phyloP scores from a whole-genome alignment of 2,113 vertebrate genomes.

The Aptenodytes forsteri region DNA sequence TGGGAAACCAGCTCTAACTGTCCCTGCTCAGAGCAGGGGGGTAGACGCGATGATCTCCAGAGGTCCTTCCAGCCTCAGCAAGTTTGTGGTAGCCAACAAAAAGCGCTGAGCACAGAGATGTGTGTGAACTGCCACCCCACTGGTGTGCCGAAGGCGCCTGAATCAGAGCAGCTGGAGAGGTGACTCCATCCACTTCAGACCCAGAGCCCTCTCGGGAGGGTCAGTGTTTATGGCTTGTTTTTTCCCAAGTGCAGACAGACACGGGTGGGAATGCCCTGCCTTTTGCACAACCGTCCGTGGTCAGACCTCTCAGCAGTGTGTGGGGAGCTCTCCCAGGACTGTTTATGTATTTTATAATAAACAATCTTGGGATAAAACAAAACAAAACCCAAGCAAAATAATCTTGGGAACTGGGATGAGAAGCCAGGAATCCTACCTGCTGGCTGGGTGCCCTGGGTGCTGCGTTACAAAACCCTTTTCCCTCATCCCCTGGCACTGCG shows the following conservation, averaged over 20 bases:
- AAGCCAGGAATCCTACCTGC: background rate
- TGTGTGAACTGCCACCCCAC: background rate
- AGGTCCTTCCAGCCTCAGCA: background rate
- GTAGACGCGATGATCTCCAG: background rate
- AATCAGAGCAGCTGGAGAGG: background rate
- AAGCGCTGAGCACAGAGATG: background rate
- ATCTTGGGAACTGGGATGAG: background rate
- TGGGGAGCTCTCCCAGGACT: background rate
- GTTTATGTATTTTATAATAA: background rate
- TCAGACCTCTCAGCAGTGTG: background rate
- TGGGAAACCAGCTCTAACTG: background rate
- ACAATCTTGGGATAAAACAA: background rate
- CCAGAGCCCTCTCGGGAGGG: background rate
- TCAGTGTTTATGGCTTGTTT: background rate
- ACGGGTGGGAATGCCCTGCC: background rate
- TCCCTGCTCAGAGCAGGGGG: background rate
- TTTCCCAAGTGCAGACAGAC: background rate
- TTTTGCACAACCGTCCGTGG: background rate
- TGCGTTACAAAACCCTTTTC: background rate
- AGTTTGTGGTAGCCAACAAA: background rate
- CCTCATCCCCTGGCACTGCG: background rate
- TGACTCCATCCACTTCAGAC: background rate
- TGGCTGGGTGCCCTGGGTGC: background rate
- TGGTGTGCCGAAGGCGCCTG: background rate
- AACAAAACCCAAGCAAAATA: background rate